These are phyloP conservation scores for Synergus japonicus DNA, from an alignment of 2,888 invertebrate species.

Conservation along the genomic window DNA sequence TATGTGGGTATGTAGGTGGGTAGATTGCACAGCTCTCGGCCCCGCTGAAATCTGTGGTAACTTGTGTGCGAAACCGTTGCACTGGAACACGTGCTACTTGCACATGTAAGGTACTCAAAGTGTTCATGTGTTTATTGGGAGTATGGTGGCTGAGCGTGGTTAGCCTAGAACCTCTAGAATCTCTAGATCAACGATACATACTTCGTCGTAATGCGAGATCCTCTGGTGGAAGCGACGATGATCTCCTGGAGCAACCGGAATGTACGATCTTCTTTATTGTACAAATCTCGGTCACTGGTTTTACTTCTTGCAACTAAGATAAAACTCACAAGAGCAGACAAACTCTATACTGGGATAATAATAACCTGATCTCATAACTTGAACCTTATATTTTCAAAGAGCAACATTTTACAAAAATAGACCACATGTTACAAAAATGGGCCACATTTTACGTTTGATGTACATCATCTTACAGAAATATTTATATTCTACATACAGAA, in stretches of 20 bases:
- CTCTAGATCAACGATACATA: slow-evolving; percentile 35
- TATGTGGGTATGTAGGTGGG: slow-evolving; percentile 38
- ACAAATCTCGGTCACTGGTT: slow-evolving; percentile 53
- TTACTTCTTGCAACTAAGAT: neutral
- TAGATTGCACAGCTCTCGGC: slow-evolving; percentile 22
- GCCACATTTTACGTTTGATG: neutral
- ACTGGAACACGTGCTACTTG: slow-evolving; percentile 36
- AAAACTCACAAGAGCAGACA: neutral
- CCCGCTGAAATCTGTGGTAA: slow-evolving; percentile 29
- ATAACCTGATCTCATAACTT: neutral
- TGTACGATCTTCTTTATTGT: slow-evolving; percentile 46
- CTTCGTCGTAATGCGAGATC: slow-evolving; percentile 44
- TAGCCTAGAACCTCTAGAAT: slow-evolving; percentile 61
- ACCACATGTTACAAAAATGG: too few relatives aligned
- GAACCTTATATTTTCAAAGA: too few relatives aligned
- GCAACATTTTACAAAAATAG: too few relatives aligned
- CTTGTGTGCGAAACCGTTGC: slow-evolving; percentile 34
- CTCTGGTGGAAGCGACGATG: slow-evolving; percentile 26
- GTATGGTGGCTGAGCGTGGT: slow-evolving; percentile 60
- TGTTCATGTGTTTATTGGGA: slow-evolving; percentile 31
- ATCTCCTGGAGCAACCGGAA: slow-evolving; percentile 51
- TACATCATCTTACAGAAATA: neutral
- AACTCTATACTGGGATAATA: neutral
- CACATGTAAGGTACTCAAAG: slow-evolving; percentile 22
- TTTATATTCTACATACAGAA: neutral